These are phyloP conservation scores for Oxyteleia sp. DNA, from an alignment of 2,888 invertebrate genomes.

Conservation along the genomic window DNA sequence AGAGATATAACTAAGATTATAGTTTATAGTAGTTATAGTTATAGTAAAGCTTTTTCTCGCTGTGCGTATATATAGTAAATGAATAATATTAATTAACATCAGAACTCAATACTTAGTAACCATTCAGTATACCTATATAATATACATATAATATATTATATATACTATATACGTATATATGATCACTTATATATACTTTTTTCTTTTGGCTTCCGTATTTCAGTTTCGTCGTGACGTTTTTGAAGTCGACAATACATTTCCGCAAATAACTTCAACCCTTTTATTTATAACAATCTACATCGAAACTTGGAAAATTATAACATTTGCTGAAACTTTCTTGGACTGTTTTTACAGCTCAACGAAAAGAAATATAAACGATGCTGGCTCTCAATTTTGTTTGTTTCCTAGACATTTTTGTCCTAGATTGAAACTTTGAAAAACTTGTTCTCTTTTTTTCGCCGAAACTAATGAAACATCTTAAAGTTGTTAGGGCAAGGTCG, in stretches of 20 bases:
- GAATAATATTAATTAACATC: too few species aligned
- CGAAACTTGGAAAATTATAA: slow-evolving; percentile 40
- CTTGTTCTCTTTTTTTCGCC: slow-evolving; percentile 32
- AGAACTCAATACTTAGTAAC: too few species aligned
- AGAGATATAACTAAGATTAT: too few species aligned
- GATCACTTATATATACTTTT: too few species aligned
- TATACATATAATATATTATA: too few species aligned
- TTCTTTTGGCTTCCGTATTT: too few species aligned
- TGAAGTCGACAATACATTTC: slow-evolving; percentile 15
- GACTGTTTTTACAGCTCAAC: slow-evolving; percentile 42
- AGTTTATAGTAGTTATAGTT: too few species aligned
- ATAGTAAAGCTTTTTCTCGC: too few species aligned
- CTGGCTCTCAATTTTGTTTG: slow-evolving; percentile 55
- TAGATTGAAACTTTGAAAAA: slow-evolving; percentile 54
- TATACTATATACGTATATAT: too few species aligned
- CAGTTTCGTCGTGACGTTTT: not conserved
- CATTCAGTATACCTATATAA: too few species aligned
- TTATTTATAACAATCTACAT: slow-evolving; percentile 42
- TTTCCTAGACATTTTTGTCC: slow-evolving; percentile 35
- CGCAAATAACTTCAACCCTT: slow-evolving; percentile 23
- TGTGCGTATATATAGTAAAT: too few species aligned
- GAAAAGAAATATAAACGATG: slow-evolving; percentile 34
- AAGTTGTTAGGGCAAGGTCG: slow-evolving; percentile 27
- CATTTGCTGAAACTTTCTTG: slow-evolving; percentile 39
- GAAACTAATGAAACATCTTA: slow-evolving; percentile 31